Conservation (phyloP, 2,888 invertebrate species). For the Sesia apiformis region DNA sequence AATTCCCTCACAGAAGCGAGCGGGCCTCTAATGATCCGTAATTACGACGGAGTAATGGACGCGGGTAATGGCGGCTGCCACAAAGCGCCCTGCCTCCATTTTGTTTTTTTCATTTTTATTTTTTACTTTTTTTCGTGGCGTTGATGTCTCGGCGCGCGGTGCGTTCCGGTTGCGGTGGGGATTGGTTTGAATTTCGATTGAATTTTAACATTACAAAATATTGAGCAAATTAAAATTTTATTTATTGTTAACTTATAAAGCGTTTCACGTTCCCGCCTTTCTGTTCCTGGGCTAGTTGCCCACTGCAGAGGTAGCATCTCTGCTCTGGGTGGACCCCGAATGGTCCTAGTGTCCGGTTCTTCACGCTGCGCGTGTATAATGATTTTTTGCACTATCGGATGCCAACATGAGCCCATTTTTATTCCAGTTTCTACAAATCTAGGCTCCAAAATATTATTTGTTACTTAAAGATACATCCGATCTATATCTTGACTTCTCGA, state of each 20-base stretch:
- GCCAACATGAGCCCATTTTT: too few species aligned
- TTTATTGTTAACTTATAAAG: too few species aligned
- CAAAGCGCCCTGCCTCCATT: conserved; percentile 54
- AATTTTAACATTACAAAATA: too few species aligned
- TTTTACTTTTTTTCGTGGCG: conserved; percentile 23
- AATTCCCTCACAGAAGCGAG: conserved; percentile 42
- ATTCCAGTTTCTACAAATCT: too few species aligned
- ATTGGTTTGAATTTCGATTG: background rate
- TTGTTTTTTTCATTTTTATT: conserved; percentile 40
- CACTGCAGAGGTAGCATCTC: too few species aligned
- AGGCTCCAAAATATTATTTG: too few species aligned
- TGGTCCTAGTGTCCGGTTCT: too few species aligned
- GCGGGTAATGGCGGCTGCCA: conserved; percentile 53
- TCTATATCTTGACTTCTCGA: conserved; percentile 7
- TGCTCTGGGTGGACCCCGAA: too few species aligned
- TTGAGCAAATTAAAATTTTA: too few species aligned
- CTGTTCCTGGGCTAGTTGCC: background rate
- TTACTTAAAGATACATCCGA: conserved; percentile 3
- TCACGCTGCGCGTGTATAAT: too few species aligned
- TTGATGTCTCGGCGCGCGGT: conserved; percentile 27
- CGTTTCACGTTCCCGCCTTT: conserved; percentile 5
- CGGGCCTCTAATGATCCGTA: conserved; percentile 60
- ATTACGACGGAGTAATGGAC: conserved; percentile 64
- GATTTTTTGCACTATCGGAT: too few species aligned
- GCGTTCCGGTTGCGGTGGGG: background rate